Base-by-base conservation (phyloP, 1,140 invertebrate genomes). In the Cyclina sinensis region DNA sequence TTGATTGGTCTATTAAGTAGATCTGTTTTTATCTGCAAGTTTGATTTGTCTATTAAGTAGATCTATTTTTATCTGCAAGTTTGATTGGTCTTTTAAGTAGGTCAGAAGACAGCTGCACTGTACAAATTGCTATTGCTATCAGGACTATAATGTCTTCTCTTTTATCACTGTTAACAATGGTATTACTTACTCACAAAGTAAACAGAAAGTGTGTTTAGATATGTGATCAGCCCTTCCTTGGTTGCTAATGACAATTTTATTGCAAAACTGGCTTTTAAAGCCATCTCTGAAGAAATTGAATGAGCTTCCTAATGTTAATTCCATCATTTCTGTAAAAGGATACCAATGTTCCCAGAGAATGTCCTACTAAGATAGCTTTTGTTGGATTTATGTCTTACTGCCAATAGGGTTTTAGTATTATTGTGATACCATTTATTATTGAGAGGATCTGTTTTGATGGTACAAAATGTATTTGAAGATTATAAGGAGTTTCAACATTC, bases 241-340 rank as follows among this genome's bases (percentile, higher is more conserved):
- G 18, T 16, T 39, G 35, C 32, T 70, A 21, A 70, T 70, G 65
- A 39, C 65, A 37, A 70, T 70, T 70, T 39, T 35, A 70, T 70
- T 37, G 65, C 7, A 37, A 70, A 9, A 5, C 24, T 70, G 32
- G 35, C 65, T 70, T 39, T 37, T 37, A 70, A 70, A 70, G 65
- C 32, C 65, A 70, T 70, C 35, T 18, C 1, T 18, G 16, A 21
- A 32, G 32, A 70, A 70, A 70, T 70, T 70, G 65, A 16, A 70
- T 27, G 57, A 62, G 57, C 27, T 1, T n/a, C 27, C 27, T 62
- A 24, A 62, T 62, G 57, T 9, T 27, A 7, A 62, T 62, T 11
- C 24, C 14, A 62, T 62, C 57, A 62, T 24, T 27, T 62, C 27
- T 62, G n/a, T 27, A 1, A 62, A 62, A 62, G 57, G 57, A 62